phyloP scores from a whole-genome alignment of 2,797 vertebrate genomes.

The Parotocinclus haroldoi region DNA sequence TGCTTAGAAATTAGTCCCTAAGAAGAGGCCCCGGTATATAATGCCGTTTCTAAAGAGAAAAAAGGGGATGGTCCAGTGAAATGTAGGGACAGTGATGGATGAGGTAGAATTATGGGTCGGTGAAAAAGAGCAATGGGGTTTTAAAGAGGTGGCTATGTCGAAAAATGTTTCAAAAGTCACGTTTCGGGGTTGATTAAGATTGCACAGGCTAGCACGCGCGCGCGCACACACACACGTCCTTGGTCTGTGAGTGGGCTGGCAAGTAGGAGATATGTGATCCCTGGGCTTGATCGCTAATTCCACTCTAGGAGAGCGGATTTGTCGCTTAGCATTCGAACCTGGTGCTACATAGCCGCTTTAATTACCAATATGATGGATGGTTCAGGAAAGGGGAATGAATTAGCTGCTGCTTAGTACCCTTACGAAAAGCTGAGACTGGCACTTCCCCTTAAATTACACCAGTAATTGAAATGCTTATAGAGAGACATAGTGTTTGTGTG shows the following conservation, averaged over 20 bases:
- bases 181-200: constrained; percentile 11
- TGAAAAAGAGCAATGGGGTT: constrained; percentile 53
- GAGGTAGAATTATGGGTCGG: constrained; percentile 49
- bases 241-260: neutral
- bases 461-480: constrained; percentile 9
- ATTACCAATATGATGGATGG: constrained; percentile 41
- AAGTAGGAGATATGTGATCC: constrained; percentile 37
- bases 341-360: constrained; percentile 24
- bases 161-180: neutral
- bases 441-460: constrained; percentile 11
- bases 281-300: constrained; percentile 38
- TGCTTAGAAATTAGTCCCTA: constrained; percentile 70
- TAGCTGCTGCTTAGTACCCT: constrained; percentile 1
- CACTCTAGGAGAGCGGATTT: constrained; percentile 45
- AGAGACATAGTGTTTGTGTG: neutral
- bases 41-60: constrained; percentile 66
- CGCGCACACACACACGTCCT: neutral
- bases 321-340: constrained; percentile 35
- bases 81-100: constrained; percentile 69
- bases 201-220: constrained; percentile 1
- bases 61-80: constrained; percentile 49
- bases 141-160: constrained; percentile 30
- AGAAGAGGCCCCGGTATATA: constrained; percentile 72
- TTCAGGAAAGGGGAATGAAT: constrained; percentile 10
- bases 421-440: constrained; percentile 3